Evolutionary conservation across 2,113 vertebrate species (phyloP).

Genomic region (Urocynchramus pylzowi): DNA sequence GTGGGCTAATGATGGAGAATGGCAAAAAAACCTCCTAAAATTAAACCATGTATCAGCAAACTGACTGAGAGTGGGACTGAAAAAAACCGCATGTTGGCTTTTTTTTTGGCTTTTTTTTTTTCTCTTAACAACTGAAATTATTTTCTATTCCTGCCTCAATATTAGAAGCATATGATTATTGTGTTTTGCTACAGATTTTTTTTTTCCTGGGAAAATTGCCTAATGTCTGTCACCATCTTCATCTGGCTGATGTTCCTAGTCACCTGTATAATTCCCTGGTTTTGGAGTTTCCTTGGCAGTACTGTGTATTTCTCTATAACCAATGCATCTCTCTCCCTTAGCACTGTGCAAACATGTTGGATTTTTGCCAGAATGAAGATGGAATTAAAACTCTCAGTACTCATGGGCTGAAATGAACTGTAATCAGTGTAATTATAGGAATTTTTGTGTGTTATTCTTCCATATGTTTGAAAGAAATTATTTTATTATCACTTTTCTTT

Average conservation of each 20-base stretch:
- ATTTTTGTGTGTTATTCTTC: background rate
- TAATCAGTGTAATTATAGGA: background rate
- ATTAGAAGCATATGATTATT: background rate
- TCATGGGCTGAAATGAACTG: background rate
- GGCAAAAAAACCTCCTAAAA: background rate
- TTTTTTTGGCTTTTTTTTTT: background rate
- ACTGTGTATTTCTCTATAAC: background rate
- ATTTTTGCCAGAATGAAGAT: background rate
- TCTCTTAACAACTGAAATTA: background rate
- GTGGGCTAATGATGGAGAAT: background rate
- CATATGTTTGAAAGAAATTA: background rate
- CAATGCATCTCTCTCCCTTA: background rate
- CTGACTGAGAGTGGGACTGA: fast-evolving
- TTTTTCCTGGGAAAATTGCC: background rate
- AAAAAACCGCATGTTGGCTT: background rate
- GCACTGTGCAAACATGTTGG: background rate
- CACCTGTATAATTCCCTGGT: background rate
- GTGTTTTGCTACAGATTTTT: background rate
- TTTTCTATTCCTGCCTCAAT: background rate
- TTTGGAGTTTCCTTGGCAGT: background rate
- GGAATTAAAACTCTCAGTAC: background rate
- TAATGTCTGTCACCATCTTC: background rate
- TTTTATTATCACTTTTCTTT: background rate
- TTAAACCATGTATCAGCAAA: background rate
- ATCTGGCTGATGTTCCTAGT: background rate